Evolutionary conservation across 2,797 vertebrate species (phyloP).

Genomic region (Characodon lateralis): DNA sequence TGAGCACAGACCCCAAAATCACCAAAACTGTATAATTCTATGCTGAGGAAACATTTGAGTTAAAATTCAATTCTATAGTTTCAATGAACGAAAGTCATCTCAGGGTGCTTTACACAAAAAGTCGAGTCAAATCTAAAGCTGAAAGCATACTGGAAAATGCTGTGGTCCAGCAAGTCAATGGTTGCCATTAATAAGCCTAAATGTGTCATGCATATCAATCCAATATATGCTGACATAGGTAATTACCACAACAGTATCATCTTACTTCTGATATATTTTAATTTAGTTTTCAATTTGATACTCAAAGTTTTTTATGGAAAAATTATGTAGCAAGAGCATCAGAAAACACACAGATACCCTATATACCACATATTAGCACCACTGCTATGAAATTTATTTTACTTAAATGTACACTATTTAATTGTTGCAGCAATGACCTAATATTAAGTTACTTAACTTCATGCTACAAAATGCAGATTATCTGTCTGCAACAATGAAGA

Average conservation of each 20-base stretch:
- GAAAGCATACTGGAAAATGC: no score
- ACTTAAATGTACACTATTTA: background rate
- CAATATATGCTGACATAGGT: no score
- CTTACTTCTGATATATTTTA: background rate
- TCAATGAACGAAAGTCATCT: background rate
- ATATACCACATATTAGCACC: background rate
- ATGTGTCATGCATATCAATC: no score
- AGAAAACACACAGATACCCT: background rate
- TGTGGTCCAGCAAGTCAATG: background rate
- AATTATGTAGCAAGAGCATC: background rate
- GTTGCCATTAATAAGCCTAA: no score
- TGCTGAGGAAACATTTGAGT: background rate
- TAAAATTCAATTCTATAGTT: background rate
- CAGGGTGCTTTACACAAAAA: background rate
- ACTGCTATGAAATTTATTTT: background rate
- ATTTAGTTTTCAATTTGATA: background rate
- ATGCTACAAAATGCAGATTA: background rate
- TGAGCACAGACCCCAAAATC: background rate
- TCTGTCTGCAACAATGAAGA: background rate
- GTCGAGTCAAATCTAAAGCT: background rate
- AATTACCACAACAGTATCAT: no score
- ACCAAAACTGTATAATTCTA: background rate
- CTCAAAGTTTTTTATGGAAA: background rate
- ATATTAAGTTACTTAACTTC: background rate
- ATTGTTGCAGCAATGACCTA: background rate